These are phyloP conservation scores for Himalopsyche kuldschensis DNA, from an alignment of 2,888 invertebrate species.

Conservation along the genomic window DNA sequence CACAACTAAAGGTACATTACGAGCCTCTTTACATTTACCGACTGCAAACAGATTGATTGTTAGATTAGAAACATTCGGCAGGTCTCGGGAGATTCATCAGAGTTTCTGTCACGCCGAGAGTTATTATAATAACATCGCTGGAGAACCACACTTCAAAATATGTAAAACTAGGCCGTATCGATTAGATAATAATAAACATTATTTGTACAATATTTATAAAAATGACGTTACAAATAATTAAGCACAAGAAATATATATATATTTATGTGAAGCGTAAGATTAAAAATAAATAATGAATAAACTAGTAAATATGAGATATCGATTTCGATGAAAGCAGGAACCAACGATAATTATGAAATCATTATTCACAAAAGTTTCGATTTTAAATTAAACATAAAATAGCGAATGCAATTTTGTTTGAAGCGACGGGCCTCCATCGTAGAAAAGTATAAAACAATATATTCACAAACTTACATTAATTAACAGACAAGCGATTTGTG, in stretches of 20 bases:
- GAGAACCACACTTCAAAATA: no score
- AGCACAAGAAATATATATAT: background rate
- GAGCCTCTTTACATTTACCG: background rate
- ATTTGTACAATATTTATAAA: background rate
- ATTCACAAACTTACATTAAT: background rate
- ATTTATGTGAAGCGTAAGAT: background rate
- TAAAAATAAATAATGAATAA: slow-evolving; percentile 4
- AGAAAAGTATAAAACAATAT: background rate
- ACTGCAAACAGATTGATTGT: no score
- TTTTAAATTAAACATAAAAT: background rate
- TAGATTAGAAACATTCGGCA: no score
- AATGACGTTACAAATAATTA: background rate
- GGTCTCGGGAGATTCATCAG: no score
- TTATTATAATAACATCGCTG: no score
- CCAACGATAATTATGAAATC: slow-evolving; percentile 12
- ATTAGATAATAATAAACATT: background rate
- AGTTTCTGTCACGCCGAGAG: no score
- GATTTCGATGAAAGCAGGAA: slow-evolving; percentile 33
- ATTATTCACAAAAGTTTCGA: background rate
- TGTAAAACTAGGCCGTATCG: background rate
- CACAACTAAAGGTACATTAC: background rate
- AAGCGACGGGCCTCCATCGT: background rate
- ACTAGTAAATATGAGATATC: background rate
- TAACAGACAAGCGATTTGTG: background rate
- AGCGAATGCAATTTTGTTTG: background rate